phyloP scores from a whole-genome alignment of 2,113 vertebrate species.

The Ptilorrhoa leucosticta region DNA sequence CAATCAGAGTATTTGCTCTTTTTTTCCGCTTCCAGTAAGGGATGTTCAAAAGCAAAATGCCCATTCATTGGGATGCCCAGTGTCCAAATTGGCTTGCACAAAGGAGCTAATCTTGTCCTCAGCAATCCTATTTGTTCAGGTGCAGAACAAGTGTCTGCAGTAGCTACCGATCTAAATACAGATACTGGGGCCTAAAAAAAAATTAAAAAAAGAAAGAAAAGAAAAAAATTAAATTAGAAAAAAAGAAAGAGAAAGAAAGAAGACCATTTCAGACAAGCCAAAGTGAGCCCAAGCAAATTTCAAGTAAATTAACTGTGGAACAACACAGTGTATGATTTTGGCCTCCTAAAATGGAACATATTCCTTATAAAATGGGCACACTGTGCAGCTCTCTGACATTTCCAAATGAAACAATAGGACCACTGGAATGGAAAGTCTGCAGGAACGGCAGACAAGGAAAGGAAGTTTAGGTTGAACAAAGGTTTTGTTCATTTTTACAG shows the following conservation, averaged over 20 bases:
- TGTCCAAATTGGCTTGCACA: background rate
- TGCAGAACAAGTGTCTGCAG: background rate
- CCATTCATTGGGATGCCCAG: background rate
- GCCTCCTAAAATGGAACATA: slow-evolving; percentile 30
- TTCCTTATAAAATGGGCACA: slow-evolving; percentile 30
- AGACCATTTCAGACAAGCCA: background rate
- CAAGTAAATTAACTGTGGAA: slow-evolving; percentile 66
- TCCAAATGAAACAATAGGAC: slow-evolving; percentile 59
- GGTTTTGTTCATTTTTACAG: slow-evolving; percentile 72
- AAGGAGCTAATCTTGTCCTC: slow-evolving; percentile 16
- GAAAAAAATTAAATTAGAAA: background rate
- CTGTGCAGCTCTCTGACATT: slow-evolving; percentile 8
- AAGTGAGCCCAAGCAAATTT: background rate
- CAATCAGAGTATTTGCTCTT: slow-evolving; percentile 38
- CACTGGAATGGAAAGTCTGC: slow-evolving; percentile 56
- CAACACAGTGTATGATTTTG: slow-evolving; percentile 62
- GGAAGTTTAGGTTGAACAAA: slow-evolving; percentile 75
- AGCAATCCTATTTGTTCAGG: slow-evolving; percentile 46
- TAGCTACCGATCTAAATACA: background rate
- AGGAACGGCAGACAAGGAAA: slow-evolving; percentile 59
- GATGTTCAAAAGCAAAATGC: slow-evolving; percentile 32
- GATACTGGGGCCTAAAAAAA: background rate
- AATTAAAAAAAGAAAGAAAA: accelerated
- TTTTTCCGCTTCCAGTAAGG: background rate
- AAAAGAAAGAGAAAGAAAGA: background rate